A percentile compares a stretch with the other conserved stretches of the same genome.
Conservation (phyloP, 2,888 invertebrate genomes). For the Vanessa cardui region DNA sequence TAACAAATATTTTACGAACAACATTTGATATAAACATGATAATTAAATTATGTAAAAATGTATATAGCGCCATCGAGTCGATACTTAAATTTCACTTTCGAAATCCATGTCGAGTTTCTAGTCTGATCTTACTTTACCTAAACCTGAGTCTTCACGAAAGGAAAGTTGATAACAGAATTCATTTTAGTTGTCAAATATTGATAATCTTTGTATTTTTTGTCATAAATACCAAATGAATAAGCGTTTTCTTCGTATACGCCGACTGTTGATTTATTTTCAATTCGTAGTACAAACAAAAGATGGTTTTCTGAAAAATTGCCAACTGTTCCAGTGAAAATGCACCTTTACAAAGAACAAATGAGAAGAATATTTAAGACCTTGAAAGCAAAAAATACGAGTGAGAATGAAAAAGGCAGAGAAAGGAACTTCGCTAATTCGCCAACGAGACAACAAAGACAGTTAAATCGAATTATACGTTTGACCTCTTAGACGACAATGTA, state of each 20-base stretch:
- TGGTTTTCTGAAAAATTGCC: too few species aligned
- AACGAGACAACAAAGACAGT: slow-evolving; percentile 48
- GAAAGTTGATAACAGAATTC: too few species aligned
- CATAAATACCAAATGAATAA: too few species aligned
- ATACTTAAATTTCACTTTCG: neutral
- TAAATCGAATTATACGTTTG: slow-evolving; percentile 34
- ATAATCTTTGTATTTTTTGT: too few species aligned
- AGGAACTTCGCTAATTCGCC: slow-evolving; percentile 40
- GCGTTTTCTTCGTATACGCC: too few species aligned
- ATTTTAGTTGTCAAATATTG: too few species aligned
- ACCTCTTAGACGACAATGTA: slow-evolving; percentile 34
- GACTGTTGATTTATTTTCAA: too few species aligned
- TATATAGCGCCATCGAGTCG: neutral
- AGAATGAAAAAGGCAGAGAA: slow-evolving; percentile 17
- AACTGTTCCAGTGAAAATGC: too few species aligned
- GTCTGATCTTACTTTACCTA: neutral
- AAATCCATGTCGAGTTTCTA: neutral
- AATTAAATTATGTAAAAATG: neutral
- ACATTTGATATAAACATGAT: neutral
- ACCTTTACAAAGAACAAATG: neutral
- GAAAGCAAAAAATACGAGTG: neutral
- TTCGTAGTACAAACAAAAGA: too few species aligned
- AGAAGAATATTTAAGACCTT: neutral
- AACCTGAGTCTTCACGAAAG: too few species aligned
- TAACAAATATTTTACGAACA: neutral